Evolutionary conservation across 1,140 invertebrate genomes (phyloP), one percentile per base, ranked within the genome.

Genomic region (Phthorimaea operculella): DNA sequence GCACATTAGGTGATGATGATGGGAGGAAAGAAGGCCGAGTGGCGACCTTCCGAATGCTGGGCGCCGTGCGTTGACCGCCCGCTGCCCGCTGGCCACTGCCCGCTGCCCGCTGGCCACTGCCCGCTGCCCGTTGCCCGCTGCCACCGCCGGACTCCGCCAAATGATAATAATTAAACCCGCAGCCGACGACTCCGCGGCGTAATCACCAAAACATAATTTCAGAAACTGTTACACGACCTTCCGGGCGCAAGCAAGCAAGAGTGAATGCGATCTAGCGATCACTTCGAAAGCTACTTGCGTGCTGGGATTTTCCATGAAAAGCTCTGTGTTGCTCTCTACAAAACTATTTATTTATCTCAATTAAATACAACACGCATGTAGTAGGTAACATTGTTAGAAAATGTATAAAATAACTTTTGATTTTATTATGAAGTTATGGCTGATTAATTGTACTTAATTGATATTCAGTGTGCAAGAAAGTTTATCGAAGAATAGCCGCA

Each of bases 11-110:
- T 51, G 58, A 59, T 69, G 71, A 66, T 74, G 70, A 64, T 67
- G 66, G 62, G 65, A 44, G 64, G 66, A 76, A 82, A 82, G 81
- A 84, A 84, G 81, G 81, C 73, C 81, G 77, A 68, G 60, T 67
- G 64, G 68, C 76, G 81, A 83, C 81, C 81, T 84, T 84, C 81
- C 75, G 62, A 80, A 28, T 70, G 68, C 59, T 74, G 58, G 71
- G 55, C 69, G 65, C 64, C 79, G 81, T 77, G 62, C 81, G 66
- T 74, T 74, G 72, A 79, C 64, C 74, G 75, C 54, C 64, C 74
- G 75, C 54, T 18, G 56, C 44, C 52, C 39, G 34, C 48, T 51
- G 16, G 50, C 53, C 52, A 49, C 54, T 58, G 21, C 21, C 21
- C 21, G 21, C 21, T 28, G 2, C 21, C 21, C 21, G 57, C 51